A percentile compares a stretch with the other conserved stretches of the same genome.
Conservation (phyloP, 2,113 vertebrate genomes). For the Zapus hudsonius region DNA sequence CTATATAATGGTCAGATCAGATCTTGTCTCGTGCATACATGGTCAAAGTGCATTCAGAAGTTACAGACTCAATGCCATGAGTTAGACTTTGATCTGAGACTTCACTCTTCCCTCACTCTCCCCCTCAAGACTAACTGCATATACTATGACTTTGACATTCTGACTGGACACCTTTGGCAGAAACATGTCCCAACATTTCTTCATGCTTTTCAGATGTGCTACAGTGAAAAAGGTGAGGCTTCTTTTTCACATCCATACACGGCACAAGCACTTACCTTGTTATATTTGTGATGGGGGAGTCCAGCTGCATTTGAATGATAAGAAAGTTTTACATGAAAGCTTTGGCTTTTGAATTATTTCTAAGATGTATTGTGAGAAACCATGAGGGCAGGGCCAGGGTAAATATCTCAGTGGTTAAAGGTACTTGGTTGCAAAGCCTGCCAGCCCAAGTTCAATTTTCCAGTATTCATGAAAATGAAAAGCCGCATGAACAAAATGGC, state of each 20-base stretch:
- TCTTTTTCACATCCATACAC: not conserved
- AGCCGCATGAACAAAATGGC: too few relatives aligned
- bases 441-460: too few relatives aligned
- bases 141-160: not conserved
- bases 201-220: not conserved
- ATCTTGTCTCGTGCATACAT: not conserved
- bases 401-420: too few relatives aligned
- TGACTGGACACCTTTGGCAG: not conserved
- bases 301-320: not conserved
- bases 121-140: not conserved
- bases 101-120: not conserved
- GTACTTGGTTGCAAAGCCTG: too few relatives aligned
- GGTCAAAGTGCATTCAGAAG: not conserved
- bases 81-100: not conserved
- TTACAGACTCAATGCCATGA: not conserved
- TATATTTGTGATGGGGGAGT: not conserved
- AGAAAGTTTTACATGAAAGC: not conserved
- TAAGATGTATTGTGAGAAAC: not conserved
- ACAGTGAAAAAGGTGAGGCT: not conserved
- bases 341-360: conserved; percentile 18
- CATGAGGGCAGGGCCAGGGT: too few relatives aligned
- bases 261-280: not conserved
- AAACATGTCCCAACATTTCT: not conserved
- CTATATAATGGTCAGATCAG: not conserved
- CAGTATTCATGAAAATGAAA: too few relatives aligned